These are phyloP conservation scores for Panthera uncia DNA, from an alignment of 2,113 vertebrate species.

Conservation along the genomic window DNA sequence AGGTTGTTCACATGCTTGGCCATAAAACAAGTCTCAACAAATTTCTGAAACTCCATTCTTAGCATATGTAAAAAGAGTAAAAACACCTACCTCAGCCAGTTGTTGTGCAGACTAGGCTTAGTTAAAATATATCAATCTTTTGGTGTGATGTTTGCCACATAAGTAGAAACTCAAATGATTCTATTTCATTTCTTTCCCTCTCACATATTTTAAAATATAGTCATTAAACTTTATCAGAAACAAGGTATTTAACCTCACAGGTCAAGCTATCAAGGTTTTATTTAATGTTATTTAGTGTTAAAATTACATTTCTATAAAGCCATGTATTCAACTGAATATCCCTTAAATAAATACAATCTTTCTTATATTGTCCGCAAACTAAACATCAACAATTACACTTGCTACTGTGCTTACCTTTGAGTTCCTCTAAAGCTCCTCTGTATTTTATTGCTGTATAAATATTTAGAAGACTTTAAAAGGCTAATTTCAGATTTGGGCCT, in stretches of 20 bases:
- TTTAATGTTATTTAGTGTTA: not conserved
- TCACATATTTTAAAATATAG: not conserved
- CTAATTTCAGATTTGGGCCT: conserved; percentile 68
- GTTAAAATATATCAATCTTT: not conserved
- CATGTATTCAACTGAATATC: not conserved
- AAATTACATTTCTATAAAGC: conserved; percentile 41
- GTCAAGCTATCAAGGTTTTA: not conserved
- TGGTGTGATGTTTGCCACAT: not conserved
- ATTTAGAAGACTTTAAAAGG: conserved; percentile 77
- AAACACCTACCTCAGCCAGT: not conserved
- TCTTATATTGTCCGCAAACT: conserved; percentile 63
- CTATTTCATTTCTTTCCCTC: not conserved
- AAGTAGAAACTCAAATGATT: not conserved
- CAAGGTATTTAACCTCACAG: not conserved
- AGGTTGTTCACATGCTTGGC: not conserved
- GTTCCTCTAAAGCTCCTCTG: conserved; percentile 59
- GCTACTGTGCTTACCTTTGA: conserved; percentile 75
- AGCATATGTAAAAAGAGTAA: not conserved
- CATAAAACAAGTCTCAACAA: not conserved
- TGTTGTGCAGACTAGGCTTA: not conserved
- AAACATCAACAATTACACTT: conserved; percentile 61
- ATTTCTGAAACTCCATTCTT: not conserved
- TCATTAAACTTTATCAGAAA: conserved; percentile 31
- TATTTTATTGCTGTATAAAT: conserved; percentile 76
- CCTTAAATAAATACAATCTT: conserved; percentile 53